phyloP scores from a whole-genome alignment of 2,888 invertebrate species.

The Acanthopleura granulata region DNA sequence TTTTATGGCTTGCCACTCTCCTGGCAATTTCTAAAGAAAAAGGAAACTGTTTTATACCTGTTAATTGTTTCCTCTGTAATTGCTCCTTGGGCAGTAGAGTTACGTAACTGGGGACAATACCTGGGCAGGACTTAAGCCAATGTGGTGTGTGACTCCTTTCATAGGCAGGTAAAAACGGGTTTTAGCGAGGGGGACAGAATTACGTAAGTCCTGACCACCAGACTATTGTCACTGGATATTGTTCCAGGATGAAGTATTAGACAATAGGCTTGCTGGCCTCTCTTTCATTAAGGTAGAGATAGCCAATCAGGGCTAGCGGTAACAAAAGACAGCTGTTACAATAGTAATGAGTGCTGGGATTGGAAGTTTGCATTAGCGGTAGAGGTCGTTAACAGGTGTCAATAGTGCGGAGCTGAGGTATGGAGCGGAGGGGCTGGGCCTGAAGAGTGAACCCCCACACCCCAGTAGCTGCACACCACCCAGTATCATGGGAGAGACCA shows the following conservation, averaged over 20 bases:
- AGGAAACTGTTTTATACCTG: slow-evolving; percentile 3
- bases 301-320: background rate
- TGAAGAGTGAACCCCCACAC: too few relatives aligned
- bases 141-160: background rate
- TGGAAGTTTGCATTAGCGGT: slow-evolving; percentile 5
- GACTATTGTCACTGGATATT: background rate
- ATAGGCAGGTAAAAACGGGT: slow-evolving; percentile 2
- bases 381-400: slow-evolving; percentile 18
- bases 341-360: slow-evolving; percentile 14
- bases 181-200: background rate
- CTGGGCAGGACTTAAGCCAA: background rate
- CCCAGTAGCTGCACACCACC: background rate
- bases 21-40: background rate
- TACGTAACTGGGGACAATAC: background rate
- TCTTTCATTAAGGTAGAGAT: background rate
- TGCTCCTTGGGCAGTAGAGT: background rate
- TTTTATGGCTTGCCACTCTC: too few relatives aligned
- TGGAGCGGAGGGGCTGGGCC: background rate
- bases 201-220: background rate
- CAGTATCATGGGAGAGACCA: slow-evolving; percentile 3
- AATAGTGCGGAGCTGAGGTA: slow-evolving; percentile 6
- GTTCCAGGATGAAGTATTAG: background rate
- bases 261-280: background rate
- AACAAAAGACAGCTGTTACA: slow-evolving; percentile 16
- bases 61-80: slow-evolving; percentile 7